Base-by-base conservation (phyloP, 2,113 vertebrate species). In the Gymnobelideus leadbeateri region DNA sequence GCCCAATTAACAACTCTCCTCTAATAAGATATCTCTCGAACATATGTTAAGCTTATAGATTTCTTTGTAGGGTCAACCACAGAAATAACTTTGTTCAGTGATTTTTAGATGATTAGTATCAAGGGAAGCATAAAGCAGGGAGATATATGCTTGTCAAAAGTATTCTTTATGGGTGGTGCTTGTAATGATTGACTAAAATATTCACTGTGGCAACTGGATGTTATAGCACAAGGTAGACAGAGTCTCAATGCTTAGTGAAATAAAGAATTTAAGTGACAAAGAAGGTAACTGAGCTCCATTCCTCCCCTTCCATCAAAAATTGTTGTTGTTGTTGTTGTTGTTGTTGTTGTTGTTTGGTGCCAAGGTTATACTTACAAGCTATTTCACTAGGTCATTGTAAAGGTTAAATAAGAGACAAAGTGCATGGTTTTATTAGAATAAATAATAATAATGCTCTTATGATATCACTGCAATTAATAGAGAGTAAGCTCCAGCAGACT, bases 171-270 rank as follows among this genome's bases (percentile, higher is more conserved):
- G 14, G 61, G 5, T 1, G 14, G 4, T n/a, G 37, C 61, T 37
- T 68, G 31, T 37, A 77, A 77, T n/a, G 31, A 77, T n/a, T n/a
- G 12, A 77, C 31, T 77, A 77, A 77, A 92, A 43, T 77, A 16
- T 46, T 96, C 49, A 93, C 31, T 95, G 43, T 94, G 91, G 26
- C 61, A n/a, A 90, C 43, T 94, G 96, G 84, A 92, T 94, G 92
- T 53, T 95, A 9, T 55, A 93, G 31, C 49, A 92, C 77, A 57
- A 92, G 51, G 31, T 95, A 84, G 84, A 61, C 93, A 96, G 54
- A 95, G 54, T 90, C 0, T 53, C 7, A 94, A 31, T 46, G 25
- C 68, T 92, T 94, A 91, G 2, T 92, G 21, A 51, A 84, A 0
- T 68, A 95, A 95, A 94, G 16, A 90, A 25, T 51, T n/a, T n/a